Evolutionary conservation across 2,113 vertebrate species (phyloP).

Genomic region (Geothlypis trichas): DNA sequence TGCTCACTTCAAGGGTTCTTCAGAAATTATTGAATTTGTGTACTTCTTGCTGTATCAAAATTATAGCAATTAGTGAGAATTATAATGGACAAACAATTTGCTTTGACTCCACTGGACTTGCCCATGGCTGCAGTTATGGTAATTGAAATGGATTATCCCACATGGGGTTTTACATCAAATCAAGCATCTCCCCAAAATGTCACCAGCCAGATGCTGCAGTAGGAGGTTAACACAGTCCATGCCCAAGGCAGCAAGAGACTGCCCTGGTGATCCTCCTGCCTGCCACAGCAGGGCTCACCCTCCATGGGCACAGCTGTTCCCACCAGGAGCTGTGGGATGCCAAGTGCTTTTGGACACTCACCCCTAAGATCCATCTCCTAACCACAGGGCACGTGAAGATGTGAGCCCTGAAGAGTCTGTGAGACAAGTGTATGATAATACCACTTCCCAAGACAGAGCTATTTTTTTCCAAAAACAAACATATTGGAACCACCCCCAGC

Average conservation of each 20-base stretch:
- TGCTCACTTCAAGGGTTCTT: neutral
- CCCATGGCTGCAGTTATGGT: neutral
- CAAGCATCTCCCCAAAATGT: neutral
- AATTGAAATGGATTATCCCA: neutral
- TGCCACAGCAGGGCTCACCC: too few relatives aligned
- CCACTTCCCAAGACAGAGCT: neutral
- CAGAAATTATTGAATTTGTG: neutral
- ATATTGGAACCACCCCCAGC: neutral
- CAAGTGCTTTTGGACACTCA: neutral
- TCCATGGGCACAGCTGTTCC: neutral
- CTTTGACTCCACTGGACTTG: neutral
- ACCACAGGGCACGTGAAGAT: neutral
- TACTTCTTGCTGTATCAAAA: neutral
- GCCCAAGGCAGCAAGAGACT: neutral
- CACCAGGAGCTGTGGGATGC: neutral
- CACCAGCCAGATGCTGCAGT: neutral
- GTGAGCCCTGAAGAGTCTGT: neutral
- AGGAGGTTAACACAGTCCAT: neutral
- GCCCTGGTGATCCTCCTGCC: neutral
- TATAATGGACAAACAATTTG: neutral
- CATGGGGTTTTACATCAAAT: neutral
- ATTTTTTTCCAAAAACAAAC: neutral
- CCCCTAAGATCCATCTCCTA: neutral
- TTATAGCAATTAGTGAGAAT: neutral
- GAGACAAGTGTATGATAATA: neutral